These are phyloP conservation scores for Hipposideros armiger DNA, from an alignment of 2,113 vertebrate species.

Conservation along the genomic window DNA sequence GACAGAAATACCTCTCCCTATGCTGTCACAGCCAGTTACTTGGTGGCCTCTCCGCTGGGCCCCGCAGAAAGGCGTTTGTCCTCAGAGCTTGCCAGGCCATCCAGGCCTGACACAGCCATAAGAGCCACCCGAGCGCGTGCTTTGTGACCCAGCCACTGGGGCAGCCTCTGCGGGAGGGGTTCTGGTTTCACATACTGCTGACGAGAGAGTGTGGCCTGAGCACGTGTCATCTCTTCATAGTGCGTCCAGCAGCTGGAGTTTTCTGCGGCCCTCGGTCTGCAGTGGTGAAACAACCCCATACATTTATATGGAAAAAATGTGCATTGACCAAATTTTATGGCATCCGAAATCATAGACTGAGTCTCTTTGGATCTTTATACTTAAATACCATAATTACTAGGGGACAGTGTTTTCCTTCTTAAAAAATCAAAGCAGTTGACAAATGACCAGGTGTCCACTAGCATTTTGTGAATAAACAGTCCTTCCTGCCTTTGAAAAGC, in stretches of 20 bases:
- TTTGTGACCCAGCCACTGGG: constrained; percentile 66
- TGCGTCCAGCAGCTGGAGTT: constrained; percentile 83
- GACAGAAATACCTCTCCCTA: neutral
- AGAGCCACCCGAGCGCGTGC: constrained; percentile 79
- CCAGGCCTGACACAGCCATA: constrained; percentile 55
- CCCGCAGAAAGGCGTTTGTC: constrained; percentile 67
- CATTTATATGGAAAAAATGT: constrained; percentile 81
- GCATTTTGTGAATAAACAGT: neutral
- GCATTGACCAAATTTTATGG: constrained; percentile 69
- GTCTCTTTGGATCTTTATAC: constrained; percentile 81
- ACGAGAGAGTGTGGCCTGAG: constrained; percentile 51
- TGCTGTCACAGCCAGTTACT: constrained; percentile 32
- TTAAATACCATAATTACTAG: constrained; percentile 69
- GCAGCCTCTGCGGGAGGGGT: constrained; percentile 75
- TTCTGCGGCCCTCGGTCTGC: constrained; percentile 65
- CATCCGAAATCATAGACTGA: constrained; percentile 64
- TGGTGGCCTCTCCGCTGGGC: constrained; percentile 61
- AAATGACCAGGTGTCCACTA: neutral
- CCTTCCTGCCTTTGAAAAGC: neutral
- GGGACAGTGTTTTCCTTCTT: constrained; percentile 62
- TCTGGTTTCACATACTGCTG: constrained; percentile 84
- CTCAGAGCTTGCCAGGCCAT: constrained; percentile 41
- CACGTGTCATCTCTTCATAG: constrained; percentile 44
- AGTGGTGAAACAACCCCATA: constrained; percentile 55
- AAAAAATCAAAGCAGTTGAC: constrained; percentile 46